Base-by-base conservation (phyloP, 2,797 vertebrate genomes). In the Galaxias olidus region DNA sequence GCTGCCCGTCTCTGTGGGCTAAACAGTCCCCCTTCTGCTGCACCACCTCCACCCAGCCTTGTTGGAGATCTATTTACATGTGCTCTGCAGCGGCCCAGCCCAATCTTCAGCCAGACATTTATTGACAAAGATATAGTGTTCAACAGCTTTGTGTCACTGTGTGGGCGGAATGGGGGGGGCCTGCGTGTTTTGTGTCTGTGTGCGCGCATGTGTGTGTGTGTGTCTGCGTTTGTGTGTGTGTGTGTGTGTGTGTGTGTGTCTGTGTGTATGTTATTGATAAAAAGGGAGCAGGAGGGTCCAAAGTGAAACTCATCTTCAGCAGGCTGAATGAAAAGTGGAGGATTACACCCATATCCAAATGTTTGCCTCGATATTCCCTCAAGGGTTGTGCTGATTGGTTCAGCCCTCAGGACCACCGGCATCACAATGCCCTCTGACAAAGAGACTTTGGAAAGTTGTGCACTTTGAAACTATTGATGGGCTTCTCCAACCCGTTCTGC, bases 61-160 rank as follows among this genome's bases (percentile, higher is more conserved):
- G 63, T 82, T 84, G 80, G 67, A 77, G 78, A 88, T 87, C 78
- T 82, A 80, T 88, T 87, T 87, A 85, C 72, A 77, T 74, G 71
- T 77, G 78, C 64, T 71, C 68, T 59, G 72, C 74, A 84, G 86
- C 66, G 75, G 77, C 63, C 68, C 71, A 61, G 80, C 75, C 72
- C 85, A 80, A 80, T 76, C 76, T 72, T 69, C 45, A 63, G 66
- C 75, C 81, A 83, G 84, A 71, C 83, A 82, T 81, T 87, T 81
- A 70, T 76, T 77, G 74, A 77, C 75, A 77, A 63, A 73, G 68
- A 81, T 61, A 68, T 62, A 73, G 59, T 57, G 67, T 65, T 70
- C 58, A 19, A 62, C 65, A 84, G 72, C 45, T 61, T 59, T 55
- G 72, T 73, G 65, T 47, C 18, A 72, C 66, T 9, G 42, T 61